Conservation (phyloP, 2,113 vertebrate species). For the Nannospalax galili region DNA sequence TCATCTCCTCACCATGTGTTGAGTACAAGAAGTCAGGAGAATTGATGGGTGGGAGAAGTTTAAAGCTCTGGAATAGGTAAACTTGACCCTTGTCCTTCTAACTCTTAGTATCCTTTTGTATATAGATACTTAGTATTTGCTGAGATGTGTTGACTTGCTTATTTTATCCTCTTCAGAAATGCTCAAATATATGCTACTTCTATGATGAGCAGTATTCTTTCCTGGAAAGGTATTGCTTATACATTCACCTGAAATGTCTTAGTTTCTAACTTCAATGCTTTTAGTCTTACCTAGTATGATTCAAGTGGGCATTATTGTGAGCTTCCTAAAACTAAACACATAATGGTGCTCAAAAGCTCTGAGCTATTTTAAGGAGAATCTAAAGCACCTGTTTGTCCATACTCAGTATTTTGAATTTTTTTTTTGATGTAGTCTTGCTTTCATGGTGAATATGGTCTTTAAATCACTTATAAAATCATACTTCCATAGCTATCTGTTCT, state of each 20-base stretch:
- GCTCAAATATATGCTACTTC: not conserved
- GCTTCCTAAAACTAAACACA: not conserved
- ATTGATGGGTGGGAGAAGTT: not conserved
- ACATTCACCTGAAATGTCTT: slow-evolving; percentile 20
- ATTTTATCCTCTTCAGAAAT: slow-evolving; percentile 4
- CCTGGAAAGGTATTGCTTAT: slow-evolving; percentile 1
- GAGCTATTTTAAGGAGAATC: not conserved
- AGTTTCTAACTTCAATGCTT: slow-evolving; percentile 39
- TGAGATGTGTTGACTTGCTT: not conserved
- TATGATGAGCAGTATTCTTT: slow-evolving; percentile 33
- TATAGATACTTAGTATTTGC: not conserved
- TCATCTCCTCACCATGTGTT: not conserved
- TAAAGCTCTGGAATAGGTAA: not conserved
- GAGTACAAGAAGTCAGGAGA: not conserved
- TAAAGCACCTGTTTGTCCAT: not conserved
- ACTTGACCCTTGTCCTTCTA: not conserved
- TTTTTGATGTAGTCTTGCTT: not conserved
- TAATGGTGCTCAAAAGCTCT: not conserved
- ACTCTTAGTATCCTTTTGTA: not conserved
- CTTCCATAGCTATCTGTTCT: not conserved
- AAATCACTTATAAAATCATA: not conserved
- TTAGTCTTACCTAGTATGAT: slow-evolving; percentile 41
- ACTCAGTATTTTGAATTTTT: too few species aligned
- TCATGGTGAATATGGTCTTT: not conserved
- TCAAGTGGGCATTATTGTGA: not conserved